Percentiles rank a stretch among this genome's conserved stretches.
These are phyloP conservation scores for Adoxophyes honmai DNA, from an alignment of 1,140 invertebrate species.

Conservation along the genomic window DNA sequence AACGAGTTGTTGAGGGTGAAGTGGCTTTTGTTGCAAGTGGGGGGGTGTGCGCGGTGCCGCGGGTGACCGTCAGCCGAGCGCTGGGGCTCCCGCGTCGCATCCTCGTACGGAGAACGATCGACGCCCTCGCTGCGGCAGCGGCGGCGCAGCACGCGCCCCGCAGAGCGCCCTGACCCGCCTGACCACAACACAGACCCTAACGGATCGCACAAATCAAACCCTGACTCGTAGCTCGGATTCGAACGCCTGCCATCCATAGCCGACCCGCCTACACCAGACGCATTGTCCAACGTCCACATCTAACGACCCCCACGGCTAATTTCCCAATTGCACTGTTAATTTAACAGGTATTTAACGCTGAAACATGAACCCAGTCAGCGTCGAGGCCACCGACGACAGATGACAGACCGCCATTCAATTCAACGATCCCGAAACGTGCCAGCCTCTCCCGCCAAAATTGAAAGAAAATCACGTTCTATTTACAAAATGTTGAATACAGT, in stretches of 20 bases:
- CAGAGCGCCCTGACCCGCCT: constrained; percentile 44
- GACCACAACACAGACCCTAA: constrained; percentile 58
- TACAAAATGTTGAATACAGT: constrained; percentile 35
- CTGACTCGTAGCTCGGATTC: constrained; percentile 66
- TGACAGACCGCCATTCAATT: constrained; percentile 66
- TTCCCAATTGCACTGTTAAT: constrained; percentile 64
- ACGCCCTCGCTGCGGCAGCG: constrained; percentile 67
- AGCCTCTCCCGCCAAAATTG: constrained; percentile 67
- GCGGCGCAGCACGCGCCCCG: constrained; percentile 59
- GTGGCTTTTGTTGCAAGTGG: constrained; percentile 57
- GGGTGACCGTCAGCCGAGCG: constrained; percentile 42
- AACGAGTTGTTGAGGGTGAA: constrained; percentile 57
- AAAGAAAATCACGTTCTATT: constrained; percentile 58
- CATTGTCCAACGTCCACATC: constrained; percentile 65
- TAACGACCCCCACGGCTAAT: constrained; percentile 46
- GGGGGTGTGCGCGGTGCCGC: constrained; percentile 43
- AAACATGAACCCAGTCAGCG: constrained; percentile 37
- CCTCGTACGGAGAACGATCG: constrained; percentile 66
- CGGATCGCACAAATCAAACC: constrained; percentile 65
- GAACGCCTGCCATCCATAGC: constrained; percentile 69
- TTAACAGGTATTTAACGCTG: constrained; percentile 46
- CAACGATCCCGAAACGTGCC: constrained; percentile 53
- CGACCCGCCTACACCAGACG: constrained; percentile 48
- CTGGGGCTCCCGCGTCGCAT: constrained; percentile 47
- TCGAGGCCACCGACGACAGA: constrained; percentile 59